These are phyloP conservation scores for Entomobrya multifasciata DNA, from an alignment of 2,888 invertebrate genomes.

Conservation along the genomic window DNA sequence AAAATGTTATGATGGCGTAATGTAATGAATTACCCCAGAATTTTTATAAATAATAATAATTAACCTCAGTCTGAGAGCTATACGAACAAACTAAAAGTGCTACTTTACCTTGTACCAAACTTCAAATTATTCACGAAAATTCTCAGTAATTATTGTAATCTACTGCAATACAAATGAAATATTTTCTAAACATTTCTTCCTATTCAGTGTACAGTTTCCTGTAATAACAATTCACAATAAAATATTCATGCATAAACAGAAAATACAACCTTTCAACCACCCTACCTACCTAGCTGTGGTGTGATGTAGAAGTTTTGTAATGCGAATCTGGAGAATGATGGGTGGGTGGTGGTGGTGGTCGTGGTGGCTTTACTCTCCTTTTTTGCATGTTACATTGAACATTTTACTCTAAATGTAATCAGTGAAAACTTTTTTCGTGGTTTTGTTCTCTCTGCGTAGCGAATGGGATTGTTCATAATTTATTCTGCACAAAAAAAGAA, in stretches of 20 bases:
- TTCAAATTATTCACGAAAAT: not conserved
- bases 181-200: conserved; percentile 13
- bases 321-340: conserved; percentile 8
- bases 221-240: conserved; percentile 25
- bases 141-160: not conserved
- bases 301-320: not conserved
- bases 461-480: not conserved
- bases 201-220: not conserved
- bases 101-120: not conserved
- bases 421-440: conserved; percentile 13
- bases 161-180: not conserved
- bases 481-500: not conserved
- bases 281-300: not conserved
- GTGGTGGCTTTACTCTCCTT: not conserved
- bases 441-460: not conserved
- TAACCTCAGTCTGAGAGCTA: not conserved
- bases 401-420: not conserved
- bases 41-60: not conserved
- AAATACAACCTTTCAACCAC: not conserved
- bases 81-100: not conserved
- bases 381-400: not conserved
- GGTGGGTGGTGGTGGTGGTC: not conserved
- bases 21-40: not conserved
- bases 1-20: not conserved
- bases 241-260: conserved; percentile 19